Base-by-base conservation (phyloP, 2,113 vertebrate genomes). In the Lipophrys pholis region DNA sequence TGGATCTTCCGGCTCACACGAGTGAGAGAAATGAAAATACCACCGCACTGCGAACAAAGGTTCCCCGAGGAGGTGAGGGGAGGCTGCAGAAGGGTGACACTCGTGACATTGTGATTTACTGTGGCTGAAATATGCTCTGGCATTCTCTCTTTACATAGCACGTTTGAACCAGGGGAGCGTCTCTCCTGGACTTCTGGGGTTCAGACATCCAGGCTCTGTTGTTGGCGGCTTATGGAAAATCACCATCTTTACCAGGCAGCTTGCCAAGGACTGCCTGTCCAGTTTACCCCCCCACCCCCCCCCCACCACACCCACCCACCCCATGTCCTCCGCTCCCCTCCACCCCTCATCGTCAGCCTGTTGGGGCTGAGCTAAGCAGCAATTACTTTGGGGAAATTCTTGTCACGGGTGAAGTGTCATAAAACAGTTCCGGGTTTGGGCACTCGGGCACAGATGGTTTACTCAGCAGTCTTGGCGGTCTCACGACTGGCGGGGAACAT, bases 311-410 rank as follows among this genome's bases (percentile, higher is more conserved):
- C 43, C 6, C 4, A 15, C 42, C 51, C 15, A 21, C 16, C 30
- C 7, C 15, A 16, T 12, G n/a, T 49, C 61, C 53, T 11, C 74
- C 69, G 11, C 30, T 64, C 42, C 56, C 4, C 21, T 30, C 21
- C 21, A 30, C 21, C 21, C 14, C 6, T 58, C 77, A 56, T 60
- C 38, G 3, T 49, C 55, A 55, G 76, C 71, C 76, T 68, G 56
- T 60, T 30, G 40, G 81, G 89, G 87, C 76, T 76, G 73, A 66
- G 83, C 80, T 89, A 78, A 82, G 64, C 69, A 61, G 90, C 78
- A 86, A 87, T 90, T 91, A 90, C 83, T 90, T 92, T 88, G 83
- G 73, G 86, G 73, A 41, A 91, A 84, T 89, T 88, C 85, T 91
- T 73, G 80, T 87, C 85, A 81, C 84, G 84, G 71, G 77, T 72